Percentiles rank a stretch among this genome's conserved stretches.
Evolutionary conservation across 2,888 invertebrate species (phyloP).

Genomic region (Craniophora ligustri): DNA sequence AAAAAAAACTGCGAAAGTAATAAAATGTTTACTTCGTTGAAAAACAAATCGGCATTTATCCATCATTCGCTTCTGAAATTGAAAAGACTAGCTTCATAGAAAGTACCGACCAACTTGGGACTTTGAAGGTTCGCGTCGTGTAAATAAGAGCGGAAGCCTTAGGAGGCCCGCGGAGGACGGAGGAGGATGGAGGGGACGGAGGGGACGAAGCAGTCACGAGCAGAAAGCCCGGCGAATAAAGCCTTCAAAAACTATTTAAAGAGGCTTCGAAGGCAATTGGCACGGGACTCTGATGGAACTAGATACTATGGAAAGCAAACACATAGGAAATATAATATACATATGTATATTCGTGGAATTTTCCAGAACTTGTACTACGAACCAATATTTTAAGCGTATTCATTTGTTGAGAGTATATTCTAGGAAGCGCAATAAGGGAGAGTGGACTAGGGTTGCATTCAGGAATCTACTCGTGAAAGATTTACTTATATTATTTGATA

Average conservation of each 20-base stretch:
- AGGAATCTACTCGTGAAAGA: slow-evolving; percentile 23
- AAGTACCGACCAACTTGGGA: slow-evolving; percentile 71
- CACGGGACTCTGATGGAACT: slow-evolving; percentile 56
- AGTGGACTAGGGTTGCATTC: slow-evolving; percentile 22
- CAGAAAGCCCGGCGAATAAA: slow-evolving; percentile 70
- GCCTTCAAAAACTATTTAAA: slow-evolving; percentile 84
- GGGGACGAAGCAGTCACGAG: slow-evolving; percentile 62
- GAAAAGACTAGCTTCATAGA: slow-evolving; percentile 61
- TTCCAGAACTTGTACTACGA: slow-evolving; percentile 2
- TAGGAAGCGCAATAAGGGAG: slow-evolving; percentile 25
- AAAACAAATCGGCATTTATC: slow-evolving; percentile 44
- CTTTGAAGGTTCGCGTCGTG: slow-evolving; percentile 77
- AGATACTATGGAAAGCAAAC: slow-evolving; percentile 19
- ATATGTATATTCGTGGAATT: slow-evolving; percentile 1
- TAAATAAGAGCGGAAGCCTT: slow-evolving; percentile 77
- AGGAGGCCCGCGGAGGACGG: slow-evolving; percentile 48
- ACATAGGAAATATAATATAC: slow-evolving; percentile 15
- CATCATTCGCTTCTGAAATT: slow-evolving; percentile 60
- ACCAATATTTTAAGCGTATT: slow-evolving; percentile 20
- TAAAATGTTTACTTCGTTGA: slow-evolving; percentile 13
- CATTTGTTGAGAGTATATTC: slow-evolving; percentile 28
- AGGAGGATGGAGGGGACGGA: slow-evolving; percentile 44
- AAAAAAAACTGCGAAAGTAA: slow-evolving; percentile 9
- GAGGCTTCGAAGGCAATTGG: slow-evolving; percentile 79
- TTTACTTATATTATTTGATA: background rate